These are phyloP conservation scores for Aethina tumida DNA, from an alignment of 1,140 invertebrate species.

Conservation along the genomic window DNA sequence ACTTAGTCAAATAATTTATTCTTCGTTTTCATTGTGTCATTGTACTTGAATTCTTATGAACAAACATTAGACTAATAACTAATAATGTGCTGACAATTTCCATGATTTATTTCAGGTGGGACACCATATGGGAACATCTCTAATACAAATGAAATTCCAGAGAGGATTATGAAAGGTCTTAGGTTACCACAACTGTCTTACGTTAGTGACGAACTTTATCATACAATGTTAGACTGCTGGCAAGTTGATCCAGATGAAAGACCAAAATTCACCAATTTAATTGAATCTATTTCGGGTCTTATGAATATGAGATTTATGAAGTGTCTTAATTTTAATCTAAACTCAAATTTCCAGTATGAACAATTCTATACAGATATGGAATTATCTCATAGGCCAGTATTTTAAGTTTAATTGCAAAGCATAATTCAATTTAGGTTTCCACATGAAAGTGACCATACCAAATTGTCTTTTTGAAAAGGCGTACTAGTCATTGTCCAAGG, in stretches of 20 bases:
- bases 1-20: too few relatives aligned
- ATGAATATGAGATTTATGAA: conserved; percentile 18
- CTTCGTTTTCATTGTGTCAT: conserved; percentile 12
- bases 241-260: conserved; percentile 70
- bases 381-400: conserved; percentile 22
- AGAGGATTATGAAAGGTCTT: conserved; percentile 54
- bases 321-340: conserved; percentile 24
- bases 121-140: conserved; percentile 64
- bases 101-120: conserved; percentile 41
- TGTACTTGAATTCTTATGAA: too few relatives aligned
- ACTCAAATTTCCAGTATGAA: conserved; percentile 31
- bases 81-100: conserved; percentile 2
- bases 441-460: too few relatives aligned
- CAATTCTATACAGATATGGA: conserved; percentile 31
- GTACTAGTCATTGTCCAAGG: too few relatives aligned
- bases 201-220: conserved; percentile 67
- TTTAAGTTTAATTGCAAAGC: conserved; percentile 15
- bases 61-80: too few relatives aligned
- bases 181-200: conserved; percentile 61
- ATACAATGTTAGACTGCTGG: conserved; percentile 77
- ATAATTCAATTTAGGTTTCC: too few relatives aligned
- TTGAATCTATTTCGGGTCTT: conserved; percentile 28
- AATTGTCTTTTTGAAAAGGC: too few relatives aligned
- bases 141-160: conserved; percentile 57
- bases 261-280: conserved; percentile 54